A percentile compares a stretch with the other conserved stretches of the same genome.
phyloP scores from a whole-genome alignment of 2,797 vertebrate genomes.

The Rhinichthys osculus region DNA sequence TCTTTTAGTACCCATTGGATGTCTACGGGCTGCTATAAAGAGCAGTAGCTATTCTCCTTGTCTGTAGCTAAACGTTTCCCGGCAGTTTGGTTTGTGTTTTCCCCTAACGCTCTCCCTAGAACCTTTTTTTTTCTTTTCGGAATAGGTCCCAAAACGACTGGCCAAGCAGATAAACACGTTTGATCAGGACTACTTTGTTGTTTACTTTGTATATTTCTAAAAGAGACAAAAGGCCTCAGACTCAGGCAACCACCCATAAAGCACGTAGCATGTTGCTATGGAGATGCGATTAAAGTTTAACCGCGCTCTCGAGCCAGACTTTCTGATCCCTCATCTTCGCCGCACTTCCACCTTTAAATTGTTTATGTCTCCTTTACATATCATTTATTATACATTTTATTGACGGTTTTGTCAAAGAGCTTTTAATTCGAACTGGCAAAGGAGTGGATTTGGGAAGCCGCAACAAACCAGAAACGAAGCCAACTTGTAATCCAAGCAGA shows the following conservation, averaged over 20 bases:
- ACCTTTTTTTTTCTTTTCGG: slow-evolving; percentile 55
- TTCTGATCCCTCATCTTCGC: slow-evolving; percentile 43
- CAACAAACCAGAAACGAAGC: slow-evolving; percentile 39
- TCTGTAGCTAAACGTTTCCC: slow-evolving; percentile 75
- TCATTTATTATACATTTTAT: slow-evolving; percentile 53
- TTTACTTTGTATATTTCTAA: slow-evolving; percentile 40
- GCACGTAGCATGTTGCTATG: slow-evolving; percentile 57
- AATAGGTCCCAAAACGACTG: slow-evolving; percentile 69
- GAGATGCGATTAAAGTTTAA: slow-evolving; percentile 59
- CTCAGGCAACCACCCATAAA: slow-evolving; percentile 42
- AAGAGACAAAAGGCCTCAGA: slow-evolving; percentile 63
- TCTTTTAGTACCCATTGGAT: slow-evolving; percentile 73
- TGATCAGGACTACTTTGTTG: slow-evolving; percentile 66
- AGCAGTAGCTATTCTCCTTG: slow-evolving; percentile 74
- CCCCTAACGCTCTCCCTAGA: slow-evolving; percentile 72
- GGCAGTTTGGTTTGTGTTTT: slow-evolving; percentile 75
- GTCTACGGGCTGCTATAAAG: slow-evolving; percentile 73
- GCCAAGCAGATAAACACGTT: slow-evolving; percentile 69
- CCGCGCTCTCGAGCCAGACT: slow-evolving; percentile 33
- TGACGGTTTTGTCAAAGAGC: slow-evolving; percentile 44
- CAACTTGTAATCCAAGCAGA: slow-evolving; percentile 39
- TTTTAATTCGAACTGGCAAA: slow-evolving; percentile 49
- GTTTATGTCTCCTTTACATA: slow-evolving; percentile 48
- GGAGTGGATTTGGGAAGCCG: slow-evolving; percentile 11
- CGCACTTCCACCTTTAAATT: slow-evolving; percentile 49